phyloP scores from a whole-genome alignment of 2,113 vertebrate genomes.

The Machaerirhynchus nigripectus region DNA sequence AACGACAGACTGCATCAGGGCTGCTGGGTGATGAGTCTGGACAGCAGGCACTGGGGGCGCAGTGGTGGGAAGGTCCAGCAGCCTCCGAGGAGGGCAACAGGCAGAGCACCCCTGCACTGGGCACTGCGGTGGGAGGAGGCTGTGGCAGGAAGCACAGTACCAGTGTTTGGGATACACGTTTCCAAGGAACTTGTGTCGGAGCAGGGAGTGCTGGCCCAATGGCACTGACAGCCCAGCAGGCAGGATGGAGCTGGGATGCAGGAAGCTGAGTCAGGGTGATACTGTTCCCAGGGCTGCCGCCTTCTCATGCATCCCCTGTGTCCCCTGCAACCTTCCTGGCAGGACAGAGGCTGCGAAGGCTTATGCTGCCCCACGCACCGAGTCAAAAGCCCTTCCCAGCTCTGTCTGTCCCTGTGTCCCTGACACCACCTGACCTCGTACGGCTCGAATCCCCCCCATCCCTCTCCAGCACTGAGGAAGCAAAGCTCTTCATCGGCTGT shows the following conservation, averaged over 20 bases:
- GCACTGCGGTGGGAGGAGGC: background rate
- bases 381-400: background rate
- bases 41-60: accelerated
- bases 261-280: background rate
- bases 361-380: background rate
- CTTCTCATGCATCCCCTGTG: background rate
- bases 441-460: accelerated
- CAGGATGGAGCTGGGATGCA: background rate
- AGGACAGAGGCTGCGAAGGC: background rate
- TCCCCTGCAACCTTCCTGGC: background rate
- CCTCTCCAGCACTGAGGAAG: background rate
- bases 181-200: background rate
- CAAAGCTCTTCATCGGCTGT: background rate
- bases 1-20: background rate
- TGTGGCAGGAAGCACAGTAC: background rate
- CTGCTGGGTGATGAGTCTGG: background rate
- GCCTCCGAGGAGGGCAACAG: accelerated
- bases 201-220: background rate
- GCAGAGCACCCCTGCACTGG: background rate
- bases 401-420: background rate
- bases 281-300: background rate
- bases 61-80: accelerated
- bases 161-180: background rate
- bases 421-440: background rate
- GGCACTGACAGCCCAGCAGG: background rate